These are phyloP conservation scores for Eurypyga helias DNA, from an alignment of 2,113 vertebrate genomes.

Conservation along the genomic window DNA sequence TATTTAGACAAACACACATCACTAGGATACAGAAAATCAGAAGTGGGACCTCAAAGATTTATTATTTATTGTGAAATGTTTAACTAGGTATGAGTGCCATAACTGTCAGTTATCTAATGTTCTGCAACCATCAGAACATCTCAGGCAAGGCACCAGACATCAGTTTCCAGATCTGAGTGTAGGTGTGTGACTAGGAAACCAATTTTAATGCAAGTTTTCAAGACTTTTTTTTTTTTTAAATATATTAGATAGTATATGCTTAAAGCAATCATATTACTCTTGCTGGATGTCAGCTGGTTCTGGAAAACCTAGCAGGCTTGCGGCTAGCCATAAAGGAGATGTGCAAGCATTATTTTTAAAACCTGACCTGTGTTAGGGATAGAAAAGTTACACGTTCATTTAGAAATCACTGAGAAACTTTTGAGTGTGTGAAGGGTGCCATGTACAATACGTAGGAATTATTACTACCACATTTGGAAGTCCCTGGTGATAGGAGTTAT, in stretches of 20 bases:
- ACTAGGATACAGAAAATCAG: neutral
- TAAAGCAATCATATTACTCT: neutral
- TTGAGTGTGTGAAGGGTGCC: neutral
- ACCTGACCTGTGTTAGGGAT: neutral
- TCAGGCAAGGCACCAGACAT: neutral
- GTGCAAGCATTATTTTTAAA: neutral
- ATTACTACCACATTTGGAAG: neutral
- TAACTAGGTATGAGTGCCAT: fast-evolving
- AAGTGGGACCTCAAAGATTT: neutral
- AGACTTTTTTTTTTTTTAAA: neutral
- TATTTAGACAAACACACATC: neutral
- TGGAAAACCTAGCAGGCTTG: neutral
- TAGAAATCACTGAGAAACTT: neutral
- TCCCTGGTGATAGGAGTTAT: neutral
- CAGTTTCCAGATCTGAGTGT: neutral
- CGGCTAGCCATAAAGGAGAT: neutral
- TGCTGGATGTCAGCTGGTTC: neutral
- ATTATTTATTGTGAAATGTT: neutral
- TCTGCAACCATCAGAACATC: neutral
- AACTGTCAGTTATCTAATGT: neutral
- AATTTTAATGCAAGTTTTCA: neutral
- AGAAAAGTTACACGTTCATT: neutral
- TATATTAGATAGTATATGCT: neutral
- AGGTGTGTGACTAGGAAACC: neutral
- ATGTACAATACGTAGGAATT: neutral